These are phyloP conservation scores for Falco biarmicus DNA, from an alignment of 2,797 vertebrate genomes.

Conservation along the genomic window DNA sequence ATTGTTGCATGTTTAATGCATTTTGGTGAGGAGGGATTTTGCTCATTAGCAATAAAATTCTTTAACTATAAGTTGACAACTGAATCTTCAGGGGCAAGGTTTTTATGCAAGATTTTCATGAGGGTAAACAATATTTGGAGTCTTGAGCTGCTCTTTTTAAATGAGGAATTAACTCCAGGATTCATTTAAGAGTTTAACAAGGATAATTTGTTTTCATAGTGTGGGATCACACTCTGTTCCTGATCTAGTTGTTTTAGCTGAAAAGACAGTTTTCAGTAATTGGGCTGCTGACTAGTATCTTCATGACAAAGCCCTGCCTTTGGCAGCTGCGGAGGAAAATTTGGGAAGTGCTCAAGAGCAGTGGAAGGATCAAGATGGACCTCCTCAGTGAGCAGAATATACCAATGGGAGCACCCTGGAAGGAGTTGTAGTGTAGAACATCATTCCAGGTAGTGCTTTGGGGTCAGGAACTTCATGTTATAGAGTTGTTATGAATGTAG, in stretches of 20 bases:
- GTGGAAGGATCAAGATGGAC: not conserved
- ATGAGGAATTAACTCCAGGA: not conserved
- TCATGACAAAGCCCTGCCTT: not conserved
- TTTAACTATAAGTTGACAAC: not conserved
- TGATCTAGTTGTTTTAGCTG: not conserved
- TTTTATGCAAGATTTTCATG: not conserved
- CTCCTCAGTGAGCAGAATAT: not conserved
- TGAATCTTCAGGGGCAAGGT: not conserved
- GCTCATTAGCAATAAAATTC: not conserved
- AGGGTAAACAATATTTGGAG: conserved; percentile 6
- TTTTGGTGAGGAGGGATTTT: not conserved
- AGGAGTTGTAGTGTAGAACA: not conserved
- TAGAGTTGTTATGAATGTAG: not conserved
- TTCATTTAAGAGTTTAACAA: not conserved
- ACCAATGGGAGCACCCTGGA: not conserved
- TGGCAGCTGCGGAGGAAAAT: not conserved
- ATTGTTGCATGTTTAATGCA: not conserved
- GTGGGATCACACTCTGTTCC: not conserved
- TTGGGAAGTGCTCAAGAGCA: not conserved
- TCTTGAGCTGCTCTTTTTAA: not conserved
- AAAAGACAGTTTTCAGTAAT: not conserved
- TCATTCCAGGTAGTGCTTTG: not conserved
- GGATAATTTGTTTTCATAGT: not conserved
- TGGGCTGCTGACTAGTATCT: not conserved
- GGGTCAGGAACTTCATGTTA: not conserved